Evolutionary conservation across 2,888 invertebrate genomes (phyloP), one percentile per base, ranked within the genome.

Genomic region (Piscicola geometra): DNA sequence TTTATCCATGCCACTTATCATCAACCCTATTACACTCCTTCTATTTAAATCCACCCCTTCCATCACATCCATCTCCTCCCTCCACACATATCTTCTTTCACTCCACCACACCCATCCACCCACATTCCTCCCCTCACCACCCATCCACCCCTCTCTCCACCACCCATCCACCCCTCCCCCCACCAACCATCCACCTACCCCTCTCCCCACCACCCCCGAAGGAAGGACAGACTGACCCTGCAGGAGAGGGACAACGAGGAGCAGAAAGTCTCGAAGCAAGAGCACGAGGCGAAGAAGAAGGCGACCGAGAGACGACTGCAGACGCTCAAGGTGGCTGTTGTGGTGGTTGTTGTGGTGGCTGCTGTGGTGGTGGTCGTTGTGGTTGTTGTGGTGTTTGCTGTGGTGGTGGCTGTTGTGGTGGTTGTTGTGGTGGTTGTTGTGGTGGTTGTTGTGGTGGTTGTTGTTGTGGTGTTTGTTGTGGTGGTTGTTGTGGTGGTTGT

Each of bases 241-340:
- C 92, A 93, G 80, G 98, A 99, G 85, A 91, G 92, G 81, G 97
- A 98, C 82, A 91, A 92, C 69, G 93, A 95, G 86, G 90, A 90
- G 25, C 89, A 90, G 79, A 91, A 91, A 80, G 90, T 92, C 82
- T 93, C 93, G 82, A 93, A 93, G 84, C 87, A 90, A 75, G 94
- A 96, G 85, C 84, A 89, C 0, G 95, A 96, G 82, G 89, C 91
- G 0, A 90, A 92, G 81, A 91, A 91, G 83, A 89, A 91, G 81
- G 92, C 91, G 0, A 96, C 97, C 82, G 96, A 98, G 80, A 87
- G 94, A 77, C 88, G 94, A 79, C 88, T 92, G 75, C 92, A 96
- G 80, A 56, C 60, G 3, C 25, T 56, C 5, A 56, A 56, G 25
- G 60, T 25, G n/a, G n/a, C n/a, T n/a, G n/a, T n/a, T n/a, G n/a